A percentile compares a stretch with the other conserved stretches of the same genome.
Evolutionary conservation across 1,140 invertebrate genomes (phyloP).

Genomic region (Luehdorfia chinensis): DNA sequence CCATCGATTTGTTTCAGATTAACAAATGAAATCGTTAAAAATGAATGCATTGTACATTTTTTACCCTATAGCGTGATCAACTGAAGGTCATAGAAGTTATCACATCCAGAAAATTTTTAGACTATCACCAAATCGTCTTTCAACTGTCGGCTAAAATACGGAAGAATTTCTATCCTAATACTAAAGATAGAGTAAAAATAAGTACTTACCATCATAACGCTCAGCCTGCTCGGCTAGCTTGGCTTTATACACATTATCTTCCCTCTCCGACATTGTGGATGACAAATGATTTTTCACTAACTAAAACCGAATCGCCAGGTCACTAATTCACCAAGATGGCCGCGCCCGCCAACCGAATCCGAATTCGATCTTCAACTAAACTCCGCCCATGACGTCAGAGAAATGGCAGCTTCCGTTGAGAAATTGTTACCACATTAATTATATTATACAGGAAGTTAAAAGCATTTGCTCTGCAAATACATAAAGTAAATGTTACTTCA

Average conservation of each 20-base stretch:
- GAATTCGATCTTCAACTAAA: slow-evolving; percentile 77
- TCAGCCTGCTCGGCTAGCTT: slow-evolving; percentile 98
- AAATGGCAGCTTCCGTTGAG: slow-evolving; percentile 65
- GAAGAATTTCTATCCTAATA: slow-evolving; percentile 56
- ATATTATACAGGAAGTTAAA: background rate
- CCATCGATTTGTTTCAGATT: slow-evolving; percentile 57
- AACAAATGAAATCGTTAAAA: slow-evolving; percentile 25
- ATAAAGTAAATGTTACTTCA: no score
- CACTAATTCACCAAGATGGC: slow-evolving; percentile 80
- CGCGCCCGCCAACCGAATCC: slow-evolving; percentile 79
- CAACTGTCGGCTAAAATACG: slow-evolving; percentile 75
- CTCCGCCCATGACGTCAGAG: slow-evolving; percentile 75
- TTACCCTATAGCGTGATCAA: slow-evolving; percentile 20
- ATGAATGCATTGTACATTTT: slow-evolving; percentile 42
- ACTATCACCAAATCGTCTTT: slow-evolving; percentile 75
- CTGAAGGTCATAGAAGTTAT: slow-evolving; percentile 17
- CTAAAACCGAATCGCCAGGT: slow-evolving; percentile 77
- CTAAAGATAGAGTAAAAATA: slow-evolving; percentile 70
- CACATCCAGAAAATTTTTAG: slow-evolving; percentile 33
- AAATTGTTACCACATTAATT: slow-evolving; percentile 32
- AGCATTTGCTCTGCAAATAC: background rate
- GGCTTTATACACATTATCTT: slow-evolving; percentile 97
- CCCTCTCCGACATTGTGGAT: slow-evolving; percentile 92
- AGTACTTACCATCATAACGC: slow-evolving; percentile 94
- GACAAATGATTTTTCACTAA: slow-evolving; percentile 80